Base-by-base conservation (phyloP, 2,888 invertebrate genomes). In the Eristalis pertinax region DNA sequence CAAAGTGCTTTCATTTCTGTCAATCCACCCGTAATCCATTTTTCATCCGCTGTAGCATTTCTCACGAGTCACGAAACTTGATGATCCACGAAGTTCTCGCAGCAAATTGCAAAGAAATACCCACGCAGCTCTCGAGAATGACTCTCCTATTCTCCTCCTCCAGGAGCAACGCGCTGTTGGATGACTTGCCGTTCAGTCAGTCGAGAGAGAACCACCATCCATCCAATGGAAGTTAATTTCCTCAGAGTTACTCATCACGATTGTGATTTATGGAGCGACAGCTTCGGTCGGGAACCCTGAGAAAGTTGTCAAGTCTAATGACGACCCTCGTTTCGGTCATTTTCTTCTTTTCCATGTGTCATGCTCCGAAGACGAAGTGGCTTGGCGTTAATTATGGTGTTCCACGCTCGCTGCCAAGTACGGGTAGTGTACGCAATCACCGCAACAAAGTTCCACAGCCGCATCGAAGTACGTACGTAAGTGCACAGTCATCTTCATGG, bases 401-500 rank as follows among this genome's bases (percentile, higher is more conserved):
- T 8, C 50, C 50, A 5, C 7, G 43, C n/a, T 50, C 29, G 29
- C 1, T 19, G 4, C 43, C 13, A 43, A 15, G n/a, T n/a, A 50
- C 19, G 50, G 19, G 50, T 50, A 19, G 7, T 50, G 50, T 50
- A 19, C 43, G 43, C 43, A 43, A n/a, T 43, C 50, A 50, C 50
- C 50, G 50, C 19, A 50, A 50, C 50, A 19, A 50, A 19, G 50
- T 50, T 50, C 19, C 50, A 50, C n/a, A 1, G 43, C 43, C n/a
- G n/a, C n/a, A n/a, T 43, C 4, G 43, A 4, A 4, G 11, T 3
- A 41, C 13, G 41, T n/a, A 24, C 8, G 58, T 24, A 58, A 58
- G 26, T 60, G 26, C 60, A 60, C 13, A 13, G 24, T 26, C 75
- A 80, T 80, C 75, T 79, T 84, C 70, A 74, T 84, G 84, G 74